Evolutionary conservation across 2,113 vertebrate genomes (phyloP).

Genomic region (Pleuronectes platessa): DNA sequence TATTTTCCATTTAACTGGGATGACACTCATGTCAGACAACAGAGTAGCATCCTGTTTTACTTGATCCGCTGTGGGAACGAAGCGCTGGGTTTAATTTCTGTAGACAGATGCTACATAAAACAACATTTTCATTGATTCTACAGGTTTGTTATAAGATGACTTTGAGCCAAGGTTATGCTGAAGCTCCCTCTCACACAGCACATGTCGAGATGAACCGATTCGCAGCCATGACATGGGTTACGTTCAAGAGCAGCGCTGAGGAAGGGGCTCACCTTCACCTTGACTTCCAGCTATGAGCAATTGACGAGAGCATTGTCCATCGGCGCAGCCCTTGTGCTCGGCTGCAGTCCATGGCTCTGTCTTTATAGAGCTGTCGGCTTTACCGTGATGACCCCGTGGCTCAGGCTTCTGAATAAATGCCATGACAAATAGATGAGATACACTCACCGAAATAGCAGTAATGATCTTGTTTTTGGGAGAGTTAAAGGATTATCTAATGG

Average conservation of each 20-base stretch:
- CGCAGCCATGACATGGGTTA: not conserved
- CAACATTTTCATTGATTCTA: too few species aligned
- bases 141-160: too few species aligned
- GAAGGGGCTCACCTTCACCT: not conserved
- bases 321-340: not conserved
- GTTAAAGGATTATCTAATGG: slow-evolving; percentile 79
- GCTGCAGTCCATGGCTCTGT: slow-evolving; percentile 24
- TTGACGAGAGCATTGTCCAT: not conserved
- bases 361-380: slow-evolving; percentile 62
- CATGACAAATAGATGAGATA: slow-evolving; percentile 72
- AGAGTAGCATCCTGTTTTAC: too few species aligned
- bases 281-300: not conserved
- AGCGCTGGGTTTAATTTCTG: too few species aligned
- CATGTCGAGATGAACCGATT: not conserved
- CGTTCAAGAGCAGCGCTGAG: not conserved
- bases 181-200: too few species aligned
- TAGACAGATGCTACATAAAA: too few species aligned
- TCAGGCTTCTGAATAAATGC: slow-evolving; percentile 61
- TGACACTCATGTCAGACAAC: too few species aligned
- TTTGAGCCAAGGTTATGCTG: too few species aligned
- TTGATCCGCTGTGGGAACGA: too few species aligned
- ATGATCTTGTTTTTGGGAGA: slow-evolving; percentile 76
- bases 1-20: too few species aligned
- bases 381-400: slow-evolving; percentile 63
- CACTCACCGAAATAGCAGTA: slow-evolving; percentile 67